phyloP scores from a whole-genome alignment of 1,140 invertebrate species.

The Wiebesia pumilae region DNA sequence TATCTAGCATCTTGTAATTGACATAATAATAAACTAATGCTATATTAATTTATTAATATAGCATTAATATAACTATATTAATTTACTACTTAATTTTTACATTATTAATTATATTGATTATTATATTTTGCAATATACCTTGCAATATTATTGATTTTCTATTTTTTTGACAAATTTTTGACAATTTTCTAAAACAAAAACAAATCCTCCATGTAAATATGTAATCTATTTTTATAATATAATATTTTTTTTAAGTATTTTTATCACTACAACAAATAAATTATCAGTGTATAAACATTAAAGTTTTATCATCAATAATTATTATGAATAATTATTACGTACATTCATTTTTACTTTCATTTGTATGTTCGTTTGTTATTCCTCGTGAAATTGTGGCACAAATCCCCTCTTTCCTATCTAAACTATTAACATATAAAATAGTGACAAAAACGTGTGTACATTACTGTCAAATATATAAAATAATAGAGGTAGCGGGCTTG shows the following conservation, averaged over 20 bases:
- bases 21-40: neutral
- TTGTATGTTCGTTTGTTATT: neutral
- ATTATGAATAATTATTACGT: neutral
- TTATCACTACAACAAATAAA: neutral
- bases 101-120: too few relatives aligned
- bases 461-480: constrained; percentile 46
- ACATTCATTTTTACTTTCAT: neutral
- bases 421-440: neutral
- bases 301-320: neutral
- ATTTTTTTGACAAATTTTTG: too few relatives aligned
- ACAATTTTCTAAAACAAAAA: too few relatives aligned
- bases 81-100: neutral
- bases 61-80: too few relatives aligned
- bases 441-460: neutral
- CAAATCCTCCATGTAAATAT: too few relatives aligned
- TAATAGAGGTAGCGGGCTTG: constrained; percentile 85
- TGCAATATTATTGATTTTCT: too few relatives aligned
- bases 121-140: too few relatives aligned
- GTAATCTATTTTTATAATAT: too few relatives aligned
- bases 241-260: neutral
- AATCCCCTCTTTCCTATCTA: neutral
- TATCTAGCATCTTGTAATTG: neutral
- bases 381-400: neutral
- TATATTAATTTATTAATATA: neutral
- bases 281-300: neutral